Evolutionary conservation across 2,113 vertebrate genomes (phyloP).

Genomic region (Lasiurus cinereus): DNA sequence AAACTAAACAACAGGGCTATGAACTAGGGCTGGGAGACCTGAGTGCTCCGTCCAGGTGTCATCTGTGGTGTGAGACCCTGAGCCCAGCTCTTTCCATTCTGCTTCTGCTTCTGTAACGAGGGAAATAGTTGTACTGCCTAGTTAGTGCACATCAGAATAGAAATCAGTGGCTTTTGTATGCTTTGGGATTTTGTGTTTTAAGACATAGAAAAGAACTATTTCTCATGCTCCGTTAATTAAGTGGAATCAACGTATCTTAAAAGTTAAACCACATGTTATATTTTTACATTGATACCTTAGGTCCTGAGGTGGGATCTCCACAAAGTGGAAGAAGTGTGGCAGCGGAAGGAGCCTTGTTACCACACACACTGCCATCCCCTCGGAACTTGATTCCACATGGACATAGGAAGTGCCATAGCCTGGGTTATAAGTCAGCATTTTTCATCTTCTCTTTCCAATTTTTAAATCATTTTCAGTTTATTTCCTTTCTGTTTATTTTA

Average conservation of each 20-base stretch:
- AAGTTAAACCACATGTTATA: constrained; percentile 26
- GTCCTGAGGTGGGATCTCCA: constrained; percentile 94
- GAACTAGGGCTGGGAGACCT: background rate
- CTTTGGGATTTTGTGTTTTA: constrained; percentile 41
- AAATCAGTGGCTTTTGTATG: constrained; percentile 31
- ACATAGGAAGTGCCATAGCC: constrained; percentile 98
- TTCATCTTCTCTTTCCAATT: constrained; percentile 24
- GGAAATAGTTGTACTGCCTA: background rate
- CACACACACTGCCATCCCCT: constrained; percentile 95
- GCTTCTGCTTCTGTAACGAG: background rate
- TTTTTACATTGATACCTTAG: constrained; percentile 82
- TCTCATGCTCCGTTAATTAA: constrained; percentile 25
- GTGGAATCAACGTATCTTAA: constrained; percentile 10
- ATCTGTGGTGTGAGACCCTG: background rate
- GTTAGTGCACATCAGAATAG: background rate
- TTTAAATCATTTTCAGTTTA: background rate
- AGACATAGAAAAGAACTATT: background rate
- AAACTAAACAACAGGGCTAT: background rate
- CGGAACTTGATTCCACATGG: constrained; percentile 95
- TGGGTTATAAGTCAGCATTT: constrained; percentile 97
- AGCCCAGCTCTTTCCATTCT: background rate
- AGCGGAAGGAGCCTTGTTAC: constrained; percentile 91
- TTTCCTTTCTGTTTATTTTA: background rate
- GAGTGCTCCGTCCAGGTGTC: background rate
- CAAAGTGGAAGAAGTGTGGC: constrained; percentile 91